Base-by-base conservation (phyloP, 2,888 invertebrate species). In the Drosophila ustulata region DNA sequence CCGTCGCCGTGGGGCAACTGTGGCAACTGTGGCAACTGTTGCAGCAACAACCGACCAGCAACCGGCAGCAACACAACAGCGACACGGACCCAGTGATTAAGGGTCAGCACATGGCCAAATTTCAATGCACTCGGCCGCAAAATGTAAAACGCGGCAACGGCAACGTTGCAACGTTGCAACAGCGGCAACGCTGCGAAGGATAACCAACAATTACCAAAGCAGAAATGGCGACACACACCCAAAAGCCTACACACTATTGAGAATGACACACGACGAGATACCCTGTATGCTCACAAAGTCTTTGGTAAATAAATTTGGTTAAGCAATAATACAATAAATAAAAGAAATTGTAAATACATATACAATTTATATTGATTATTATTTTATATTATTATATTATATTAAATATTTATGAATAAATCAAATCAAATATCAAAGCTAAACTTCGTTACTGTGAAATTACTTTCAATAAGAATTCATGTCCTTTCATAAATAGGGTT, bases 61-160 rank as follows among this genome's bases (percentile, higher is more conserved):
- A n/a, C 43, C 45, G 53, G 43, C 61, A 43, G 28, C 52, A 26
- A 28, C 7, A 18, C 49, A 45, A 66, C 61, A 78, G 1, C 1
- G 18, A 55, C 75, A 57, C 63, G 58, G 66, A 34, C 53, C 64
- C 64, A 68, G 73, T 85, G 82, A 79, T 81, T 82, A 82, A 82
- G 86, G 80, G 86, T 81, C 86, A 64, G 66, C 72, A 72, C 76
- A 78, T 57, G 82, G 68, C 67, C 69, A 78, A 84, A 72, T 75
- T 83, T 66, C 76, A 69, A 75, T 75, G 82, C 75, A 74, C 71
- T 71, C 69, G 67, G 47, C 75, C 82, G 63, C 79, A 78, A 82
- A 84, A 69, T 67, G 63, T 75, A 78, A 78, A 84, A 67, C 65
- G 75, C 69, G 46, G 9, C 51, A 32, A 28, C 61, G 39, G 23